A percentile compares a stretch with the other conserved stretches of the same genome.
phyloP scores from a whole-genome alignment of 2,113 vertebrate genomes.

The Epinephelus lanceolatus region DNA sequence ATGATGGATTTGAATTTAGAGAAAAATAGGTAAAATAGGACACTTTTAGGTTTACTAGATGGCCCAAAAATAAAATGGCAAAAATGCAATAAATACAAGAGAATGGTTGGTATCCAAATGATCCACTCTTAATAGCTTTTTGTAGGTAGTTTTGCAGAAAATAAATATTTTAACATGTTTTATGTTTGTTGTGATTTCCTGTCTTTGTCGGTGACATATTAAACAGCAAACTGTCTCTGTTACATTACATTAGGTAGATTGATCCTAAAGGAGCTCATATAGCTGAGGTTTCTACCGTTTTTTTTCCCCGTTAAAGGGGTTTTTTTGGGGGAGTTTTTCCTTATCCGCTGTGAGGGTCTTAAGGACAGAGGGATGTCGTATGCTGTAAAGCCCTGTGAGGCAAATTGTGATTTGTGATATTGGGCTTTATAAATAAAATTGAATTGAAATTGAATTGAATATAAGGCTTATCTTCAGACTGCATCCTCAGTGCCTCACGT shows the following conservation, averaged over 20 bases:
- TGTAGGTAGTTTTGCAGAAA: conserved; percentile 28
- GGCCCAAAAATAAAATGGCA: conserved; percentile 3
- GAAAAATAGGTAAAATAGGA: background rate
- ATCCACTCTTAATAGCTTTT: conserved; percentile 7
- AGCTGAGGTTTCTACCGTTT: no score
- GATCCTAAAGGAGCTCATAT: background rate
- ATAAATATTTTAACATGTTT: conserved; percentile 21
- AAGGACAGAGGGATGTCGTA: no score
- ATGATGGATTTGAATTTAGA: background rate
- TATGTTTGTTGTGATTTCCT: background rate
- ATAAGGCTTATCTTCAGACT: background rate
- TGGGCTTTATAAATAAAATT: no score
- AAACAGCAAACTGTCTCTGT: background rate
- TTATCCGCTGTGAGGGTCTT: no score
- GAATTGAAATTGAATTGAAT: no score
- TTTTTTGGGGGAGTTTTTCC: no score
- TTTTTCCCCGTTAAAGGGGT: no score
- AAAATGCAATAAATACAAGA: conserved; percentile 18
- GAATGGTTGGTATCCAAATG: conserved; percentile 32
- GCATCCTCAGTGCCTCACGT: background rate
- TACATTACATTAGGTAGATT: conserved; percentile 3
- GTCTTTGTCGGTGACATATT: background rate
- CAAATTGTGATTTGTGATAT: no score
- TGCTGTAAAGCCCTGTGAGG: no score
- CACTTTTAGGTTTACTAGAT: no score